Conservation (phyloP, 2,888 invertebrate species). For the Stomorhina lunata region DNA sequence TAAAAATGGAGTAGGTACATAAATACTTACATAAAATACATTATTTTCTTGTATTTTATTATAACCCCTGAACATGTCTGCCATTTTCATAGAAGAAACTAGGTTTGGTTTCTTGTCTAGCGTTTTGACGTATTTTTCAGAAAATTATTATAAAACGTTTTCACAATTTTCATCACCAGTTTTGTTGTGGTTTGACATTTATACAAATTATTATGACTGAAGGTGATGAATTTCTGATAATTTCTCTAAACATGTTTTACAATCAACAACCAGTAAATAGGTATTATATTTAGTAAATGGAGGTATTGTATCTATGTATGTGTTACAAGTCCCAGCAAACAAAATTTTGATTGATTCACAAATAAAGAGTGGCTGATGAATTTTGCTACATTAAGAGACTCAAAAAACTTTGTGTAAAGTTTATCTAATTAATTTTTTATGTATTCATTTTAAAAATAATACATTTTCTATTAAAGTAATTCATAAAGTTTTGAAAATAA, state of each 20-base stretch:
- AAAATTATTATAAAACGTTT: background rate
- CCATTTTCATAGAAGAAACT: background rate
- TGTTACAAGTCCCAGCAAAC: background rate
- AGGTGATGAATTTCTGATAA: conserved; percentile 24
- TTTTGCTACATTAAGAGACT: too few relatives aligned
- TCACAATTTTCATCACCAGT: background rate
- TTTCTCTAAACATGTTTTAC: conserved; percentile 3
- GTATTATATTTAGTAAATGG: too few relatives aligned
- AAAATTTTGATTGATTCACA: too few relatives aligned
- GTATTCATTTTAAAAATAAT: too few relatives aligned
- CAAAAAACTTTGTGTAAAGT: too few relatives aligned
- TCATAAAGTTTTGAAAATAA: too few relatives aligned
- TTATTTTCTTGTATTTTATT: background rate
- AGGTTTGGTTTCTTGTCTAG: background rate
- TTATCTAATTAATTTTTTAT: too few relatives aligned
- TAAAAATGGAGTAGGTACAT: background rate
- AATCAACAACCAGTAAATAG: background rate
- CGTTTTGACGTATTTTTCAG: background rate
- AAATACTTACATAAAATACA: too few relatives aligned
- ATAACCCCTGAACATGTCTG: background rate
- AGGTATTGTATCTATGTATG: too few relatives aligned
- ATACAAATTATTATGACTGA: conserved; percentile 33
- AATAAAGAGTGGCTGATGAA: too few relatives aligned
- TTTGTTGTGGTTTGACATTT: background rate
- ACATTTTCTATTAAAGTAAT: too few relatives aligned